A percentile compares a stretch with the other conserved stretches of the same genome.
Evolutionary conservation across 2,888 invertebrate species (phyloP).

Genomic region (Lamproptera curius): DNA sequence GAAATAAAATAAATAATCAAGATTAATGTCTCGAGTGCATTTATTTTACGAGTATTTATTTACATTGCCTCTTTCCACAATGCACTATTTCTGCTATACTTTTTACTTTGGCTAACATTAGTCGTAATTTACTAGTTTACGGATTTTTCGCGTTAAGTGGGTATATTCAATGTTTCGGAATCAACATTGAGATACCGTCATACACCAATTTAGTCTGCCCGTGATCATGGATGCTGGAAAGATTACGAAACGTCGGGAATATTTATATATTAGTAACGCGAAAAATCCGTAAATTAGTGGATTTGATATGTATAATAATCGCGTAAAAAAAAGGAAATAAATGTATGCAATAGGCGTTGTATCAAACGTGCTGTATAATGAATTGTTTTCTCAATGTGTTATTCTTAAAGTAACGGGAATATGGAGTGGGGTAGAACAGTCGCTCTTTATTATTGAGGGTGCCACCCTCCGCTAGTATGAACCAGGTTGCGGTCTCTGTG

Average conservation of each 20-base stretch:
- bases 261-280: too few relatives aligned
- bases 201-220: neutral
- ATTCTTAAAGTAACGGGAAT: slow-evolving; percentile 8
- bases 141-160: too few relatives aligned
- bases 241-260: too few relatives aligned
- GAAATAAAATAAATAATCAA: too few relatives aligned
- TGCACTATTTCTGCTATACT: neutral
- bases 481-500: slow-evolving; percentile 43
- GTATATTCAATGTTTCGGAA: too few relatives aligned
- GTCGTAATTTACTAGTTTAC: neutral
- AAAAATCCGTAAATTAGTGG: too few relatives aligned
- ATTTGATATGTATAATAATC: too few relatives aligned
- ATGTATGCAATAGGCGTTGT: neutral
- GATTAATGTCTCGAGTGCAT: too few relatives aligned
- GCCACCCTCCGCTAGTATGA: slow-evolving; percentile 55
- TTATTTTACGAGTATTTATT: too few relatives aligned
- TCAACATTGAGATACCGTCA: too few relatives aligned
- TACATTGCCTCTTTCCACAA: neutral
- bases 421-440: slow-evolving; percentile 29
- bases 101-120: neutral
- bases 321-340: too few relatives aligned
- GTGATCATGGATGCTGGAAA: too few relatives aligned
- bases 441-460: slow-evolving; percentile 42
- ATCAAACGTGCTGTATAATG: slow-evolving; percentile 5
- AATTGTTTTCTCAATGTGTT: slow-evolving; percentile 5